Base-by-base conservation (phyloP, 2,888 invertebrate species). In the Watsonalla binaria region DNA sequence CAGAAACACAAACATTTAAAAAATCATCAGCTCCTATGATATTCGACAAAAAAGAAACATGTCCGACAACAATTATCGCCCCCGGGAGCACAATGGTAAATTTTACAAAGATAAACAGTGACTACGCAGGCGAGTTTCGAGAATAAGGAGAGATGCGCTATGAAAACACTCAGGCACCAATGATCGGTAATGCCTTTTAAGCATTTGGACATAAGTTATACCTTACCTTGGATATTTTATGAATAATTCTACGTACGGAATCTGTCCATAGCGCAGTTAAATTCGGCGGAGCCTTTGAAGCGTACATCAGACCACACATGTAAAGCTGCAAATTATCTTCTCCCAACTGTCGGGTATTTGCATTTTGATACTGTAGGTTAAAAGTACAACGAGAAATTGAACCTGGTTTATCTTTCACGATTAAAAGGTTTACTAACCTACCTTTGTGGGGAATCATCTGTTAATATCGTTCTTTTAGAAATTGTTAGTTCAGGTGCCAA, bases 1-100 rank as follows among this genome's bases (percentile, higher is more conserved):
- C 85, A 86, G 88, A 88, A 88, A 88, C 74, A 82, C 77, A 90
- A 89, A 89, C 86, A 90, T 86, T 86, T 82, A 83, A 85, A 86
- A 86, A 76, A 84, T 86, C 86, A 88, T 89, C 88, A 86, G 74
- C 72, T 62, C 66, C 68, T 73, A 82, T 81, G 76, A 74, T 74
- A 73, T 65, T 67, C 54, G 56, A 63, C 63, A 64, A 58, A 70
- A 70, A 72, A 78, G 75, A 77, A 75, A 70, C 65, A 73, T 77
- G 77, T 75, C 72, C 69, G 65, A 65, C 72, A 67, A 82, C 82
- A 82, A 86, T 83, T 78, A 83, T 78, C 68, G 75, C 72, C 70
- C 66, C 74, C 80, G 68, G 80, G 74, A 73, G 80, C 82, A 86
- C 78, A 83, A 84, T 80, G 61, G 80, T 79, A 66, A 73, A 73